Base-by-base conservation (phyloP, 2,888 invertebrate genomes). In the Drosophila macrothrix region DNA sequence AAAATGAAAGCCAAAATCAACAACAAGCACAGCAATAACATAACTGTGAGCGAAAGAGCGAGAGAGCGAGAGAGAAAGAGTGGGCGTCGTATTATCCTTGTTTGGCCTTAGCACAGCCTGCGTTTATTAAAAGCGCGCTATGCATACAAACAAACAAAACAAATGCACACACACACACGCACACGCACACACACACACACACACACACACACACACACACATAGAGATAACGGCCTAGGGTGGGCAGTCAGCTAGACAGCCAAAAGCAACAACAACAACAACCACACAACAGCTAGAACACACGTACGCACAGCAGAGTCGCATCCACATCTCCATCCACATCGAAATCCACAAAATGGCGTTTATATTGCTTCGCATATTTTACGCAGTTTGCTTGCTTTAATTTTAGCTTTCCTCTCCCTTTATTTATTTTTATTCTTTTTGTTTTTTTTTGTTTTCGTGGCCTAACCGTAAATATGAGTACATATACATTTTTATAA, bases 331-430 rank as follows among this genome's bases (percentile, higher is more conserved):
- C 33, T 33, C 41, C 41, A 22, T 61, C 77, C 59, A 82, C 16
- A 46, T 46, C 25, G 25, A 46, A 46, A 46, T 77, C 61, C 81
- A 83, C 86, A 86, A 88, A 88, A 90, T 88, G 86, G 88, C 84
- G 86, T 82, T 82, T 78, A 82, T 79, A 82, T 79, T 75, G 79
- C 76, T 72, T 73, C 75, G 76, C 71, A 78, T 82, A 80, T 89
- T 89, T 84, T 87, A 82, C 78, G 76, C 80, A 84, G 71, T 85
- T 86, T 87, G 78, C 79, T 80, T 86, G 88, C 78, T 87, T 87
- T 87, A 87, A 88, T 86, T 85, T 86, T 67, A 72, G 70, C 80
- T 73, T 70, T 78, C 50, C 67, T 64, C 25, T 55, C n/a, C 28
- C 12, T 19, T 46, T 70, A 55, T 19, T 54, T 55, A 53, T 59